Base-by-base conservation (phyloP, 64 coral and sea anemone species). In the Platygyra sinensis region DNA sequence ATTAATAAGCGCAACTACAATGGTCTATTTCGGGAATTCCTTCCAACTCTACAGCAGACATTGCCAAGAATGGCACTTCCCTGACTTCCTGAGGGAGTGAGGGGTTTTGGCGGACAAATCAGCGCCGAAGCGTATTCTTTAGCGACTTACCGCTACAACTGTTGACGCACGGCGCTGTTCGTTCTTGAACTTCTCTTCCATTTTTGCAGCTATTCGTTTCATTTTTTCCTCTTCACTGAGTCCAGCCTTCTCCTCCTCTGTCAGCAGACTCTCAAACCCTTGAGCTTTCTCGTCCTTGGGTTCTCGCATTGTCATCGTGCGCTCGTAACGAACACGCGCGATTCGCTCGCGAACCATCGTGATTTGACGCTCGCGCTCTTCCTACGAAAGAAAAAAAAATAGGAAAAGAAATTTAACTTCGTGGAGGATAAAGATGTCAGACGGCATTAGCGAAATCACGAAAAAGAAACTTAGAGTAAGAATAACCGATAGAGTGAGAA, bases 121-220 rank as follows among this genome's bases (percentile, higher is more conserved):
- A 15, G 54, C 54, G 54, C 54, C 42, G 42, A 46, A 46, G 54
- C 60, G 22, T 33, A 15, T 74, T 36, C 33, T 36, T 74, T 18
- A 33, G 16, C 10, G 18, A 83, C 94, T 88, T 89, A 94, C 95
- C 83, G 84, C 61, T 65, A 78, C 31, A 4, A 90, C 89, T 30
- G 88, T 74, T 24, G 90, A 89, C 30, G 81, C 87, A 5, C 91
- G 80, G 13, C 92, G 88, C 62, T 90, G 80, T 49, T 98, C 96
- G 4, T 79, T 90, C 72, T 98, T 98, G 61, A 98, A 98, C 52
- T 93, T 98, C 67, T 98, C 90, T 67, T 98, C 94, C 96, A 98
- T 98, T 91, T 98, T 98, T 52, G 96, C 96, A 30, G 96, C 96
- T 33, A 98, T 95, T 65, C 90, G 80, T 62, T 98, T 98, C 96